phyloP scores from a whole-genome alignment of 2,797 vertebrate species.

The Danio albolineatus region DNA sequence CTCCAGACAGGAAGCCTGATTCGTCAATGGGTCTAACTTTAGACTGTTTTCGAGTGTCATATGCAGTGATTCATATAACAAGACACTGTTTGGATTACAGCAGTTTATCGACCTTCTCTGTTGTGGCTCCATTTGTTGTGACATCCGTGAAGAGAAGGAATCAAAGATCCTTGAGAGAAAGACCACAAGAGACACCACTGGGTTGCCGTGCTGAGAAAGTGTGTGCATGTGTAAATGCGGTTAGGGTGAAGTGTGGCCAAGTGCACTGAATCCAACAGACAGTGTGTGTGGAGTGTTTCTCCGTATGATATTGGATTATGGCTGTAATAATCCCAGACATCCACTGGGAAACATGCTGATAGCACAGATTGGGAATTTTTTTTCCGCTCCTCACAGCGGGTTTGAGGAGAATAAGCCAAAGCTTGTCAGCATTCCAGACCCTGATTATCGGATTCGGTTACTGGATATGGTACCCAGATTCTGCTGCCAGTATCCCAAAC shows the following conservation, averaged over 20 bases:
- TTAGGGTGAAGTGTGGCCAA: not conserved
- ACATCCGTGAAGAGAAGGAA: not conserved
- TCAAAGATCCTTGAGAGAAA: constrained; percentile 7
- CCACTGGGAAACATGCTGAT: constrained; percentile 46
- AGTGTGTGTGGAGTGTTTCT: constrained; percentile 38
- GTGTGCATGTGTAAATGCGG: constrained; percentile 7
- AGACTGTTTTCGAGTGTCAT: not conserved
- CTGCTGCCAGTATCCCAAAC: constrained; percentile 35
- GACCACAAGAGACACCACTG: not conserved
- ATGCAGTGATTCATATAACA: constrained; percentile 18
- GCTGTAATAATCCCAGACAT: constrained; percentile 51
- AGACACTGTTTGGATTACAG: not conserved
- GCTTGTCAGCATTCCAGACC: constrained; percentile 16
- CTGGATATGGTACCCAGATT: constrained; percentile 12
- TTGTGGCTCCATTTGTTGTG: constrained; percentile 33
- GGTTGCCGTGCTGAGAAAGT: not conserved
- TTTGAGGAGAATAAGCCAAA: constrained; percentile 33
- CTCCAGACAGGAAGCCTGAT: not conserved
- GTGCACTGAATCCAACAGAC: not conserved
- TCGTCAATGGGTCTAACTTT: not conserved
- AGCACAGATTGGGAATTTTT: constrained; percentile 52
- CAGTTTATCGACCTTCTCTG: not conserved
- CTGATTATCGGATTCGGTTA: constrained; percentile 44
- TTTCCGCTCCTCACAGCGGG: constrained; percentile 16
- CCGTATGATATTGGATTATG: constrained; percentile 31